These are phyloP conservation scores for Epiblema foenella DNA, from an alignment of 2,888 invertebrate species.

Conservation along the genomic window DNA sequence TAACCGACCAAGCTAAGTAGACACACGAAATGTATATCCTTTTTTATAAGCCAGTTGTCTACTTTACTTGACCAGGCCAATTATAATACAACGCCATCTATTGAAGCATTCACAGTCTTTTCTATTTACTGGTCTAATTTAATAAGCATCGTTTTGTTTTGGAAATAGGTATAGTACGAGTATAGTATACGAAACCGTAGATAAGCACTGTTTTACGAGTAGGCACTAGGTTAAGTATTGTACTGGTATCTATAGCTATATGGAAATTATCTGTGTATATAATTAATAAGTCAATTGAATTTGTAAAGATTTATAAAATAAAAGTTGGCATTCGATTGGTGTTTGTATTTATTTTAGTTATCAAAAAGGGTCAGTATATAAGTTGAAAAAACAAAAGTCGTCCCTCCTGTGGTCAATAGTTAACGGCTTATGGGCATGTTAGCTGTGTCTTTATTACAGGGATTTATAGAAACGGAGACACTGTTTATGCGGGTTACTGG, in stretches of 20 bases:
- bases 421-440: no score
- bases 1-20: no score
- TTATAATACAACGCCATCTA: neutral
- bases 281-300: conserved; percentile 40
- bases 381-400: no score
- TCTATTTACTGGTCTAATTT: neutral
- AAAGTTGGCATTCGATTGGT: conserved; percentile 20
- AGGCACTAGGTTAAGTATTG: conserved; percentile 19
- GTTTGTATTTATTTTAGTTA: neutral
- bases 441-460: no score
- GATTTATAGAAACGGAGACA: no score
- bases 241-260: conserved; percentile 21
- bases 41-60: no score
- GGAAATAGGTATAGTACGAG: neutral
- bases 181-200: conserved; percentile 3
- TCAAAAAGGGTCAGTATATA: no score
- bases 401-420: no score
- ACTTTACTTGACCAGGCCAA: neutral
- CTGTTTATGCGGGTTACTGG: no score
- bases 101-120: neutral
- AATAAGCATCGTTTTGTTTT: conserved; percentile 9
- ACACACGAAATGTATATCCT: no score
- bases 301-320: conserved; percentile 44
- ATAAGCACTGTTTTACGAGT: conserved; percentile 12
- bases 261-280: neutral